These are phyloP conservation scores for Caracal caracal DNA, from an alignment of 2,113 vertebrate genomes.

Conservation along the genomic window DNA sequence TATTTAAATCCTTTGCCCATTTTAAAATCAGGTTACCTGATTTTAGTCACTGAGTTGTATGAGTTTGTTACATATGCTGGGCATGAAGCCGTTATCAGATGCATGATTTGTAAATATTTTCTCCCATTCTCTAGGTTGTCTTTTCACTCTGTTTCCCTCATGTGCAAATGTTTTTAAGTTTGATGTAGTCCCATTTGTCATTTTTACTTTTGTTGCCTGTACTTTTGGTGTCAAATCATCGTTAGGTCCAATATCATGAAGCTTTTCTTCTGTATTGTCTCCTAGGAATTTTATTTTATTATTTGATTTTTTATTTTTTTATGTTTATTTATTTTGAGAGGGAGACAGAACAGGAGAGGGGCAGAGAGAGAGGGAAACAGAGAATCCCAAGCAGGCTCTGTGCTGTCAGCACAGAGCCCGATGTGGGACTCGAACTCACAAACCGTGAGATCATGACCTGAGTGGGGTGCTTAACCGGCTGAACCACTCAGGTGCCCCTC, in stretches of 20 bases:
- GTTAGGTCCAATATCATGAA: not conserved
- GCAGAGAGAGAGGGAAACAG: too few species aligned
- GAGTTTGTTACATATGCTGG: not conserved
- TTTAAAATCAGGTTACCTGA: not conserved
- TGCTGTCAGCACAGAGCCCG: too few species aligned
- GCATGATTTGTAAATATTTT: not conserved
- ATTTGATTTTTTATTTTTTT: too few species aligned
- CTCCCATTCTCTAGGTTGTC: not conserved
- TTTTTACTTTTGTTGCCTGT: not conserved
- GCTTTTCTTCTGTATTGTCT: not conserved
- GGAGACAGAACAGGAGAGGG: too few species aligned
- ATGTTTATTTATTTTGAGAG: too few species aligned
- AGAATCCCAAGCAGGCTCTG: too few species aligned
- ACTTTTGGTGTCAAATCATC: not conserved
- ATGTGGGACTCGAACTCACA: too few species aligned
- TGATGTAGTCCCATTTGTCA: not conserved
- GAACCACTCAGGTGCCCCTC: too few species aligned
- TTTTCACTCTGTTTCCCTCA: not conserved
- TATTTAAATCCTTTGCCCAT: not conserved
- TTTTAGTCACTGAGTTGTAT: not conserved
- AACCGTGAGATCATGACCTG: too few species aligned
- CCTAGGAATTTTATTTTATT: not conserved
- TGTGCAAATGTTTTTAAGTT: not conserved
- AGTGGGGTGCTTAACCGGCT: too few species aligned
- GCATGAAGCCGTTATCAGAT: not conserved